Percentiles rank a stretch among this genome's conserved stretches.
Conservation (phyloP, 2,113 vertebrate species). For the Tupaia tana region DNA sequence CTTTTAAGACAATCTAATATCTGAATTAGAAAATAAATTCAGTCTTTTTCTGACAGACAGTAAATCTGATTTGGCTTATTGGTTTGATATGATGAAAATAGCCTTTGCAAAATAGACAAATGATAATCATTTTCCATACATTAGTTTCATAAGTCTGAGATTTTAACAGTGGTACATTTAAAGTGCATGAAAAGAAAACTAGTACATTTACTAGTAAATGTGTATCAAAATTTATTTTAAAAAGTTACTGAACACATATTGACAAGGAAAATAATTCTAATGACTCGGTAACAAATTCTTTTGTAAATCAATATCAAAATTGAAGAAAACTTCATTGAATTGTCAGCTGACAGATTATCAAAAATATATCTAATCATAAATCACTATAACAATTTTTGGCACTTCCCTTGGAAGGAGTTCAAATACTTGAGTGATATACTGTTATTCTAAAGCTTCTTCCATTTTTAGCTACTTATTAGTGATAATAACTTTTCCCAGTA, state of each 20-base stretch:
- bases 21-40: conserved; percentile 46
- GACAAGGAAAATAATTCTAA: conserved; percentile 30
- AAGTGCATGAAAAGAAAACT: conserved; percentile 17
- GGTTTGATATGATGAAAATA: not conserved
- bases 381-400: conserved; percentile 22
- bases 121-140: conserved; percentile 7
- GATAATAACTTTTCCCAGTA: not conserved
- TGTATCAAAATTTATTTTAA: not conserved
- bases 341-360: conserved; percentile 46
- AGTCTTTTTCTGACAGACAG: not conserved
- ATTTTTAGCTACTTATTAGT: conserved; percentile 18
- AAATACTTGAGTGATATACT: conserved; percentile 34
- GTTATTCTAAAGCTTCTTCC: conserved; percentile 6
- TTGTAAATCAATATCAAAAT: not conserved
- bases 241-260: not conserved
- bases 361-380: conserved; percentile 58
- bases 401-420: conserved; percentile 27
- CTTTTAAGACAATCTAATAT: not conserved
- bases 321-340: conserved; percentile 36
- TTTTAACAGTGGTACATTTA: conserved; percentile 6
- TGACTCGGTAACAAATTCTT: conserved; percentile 41
- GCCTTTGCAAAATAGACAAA: not conserved
- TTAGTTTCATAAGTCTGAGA: not conserved
- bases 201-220: not conserved
- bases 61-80: conserved; percentile 41